Conservation (phyloP, 2,113 vertebrate genomes). For the Oncorhynchus tshawytscha region DNA sequence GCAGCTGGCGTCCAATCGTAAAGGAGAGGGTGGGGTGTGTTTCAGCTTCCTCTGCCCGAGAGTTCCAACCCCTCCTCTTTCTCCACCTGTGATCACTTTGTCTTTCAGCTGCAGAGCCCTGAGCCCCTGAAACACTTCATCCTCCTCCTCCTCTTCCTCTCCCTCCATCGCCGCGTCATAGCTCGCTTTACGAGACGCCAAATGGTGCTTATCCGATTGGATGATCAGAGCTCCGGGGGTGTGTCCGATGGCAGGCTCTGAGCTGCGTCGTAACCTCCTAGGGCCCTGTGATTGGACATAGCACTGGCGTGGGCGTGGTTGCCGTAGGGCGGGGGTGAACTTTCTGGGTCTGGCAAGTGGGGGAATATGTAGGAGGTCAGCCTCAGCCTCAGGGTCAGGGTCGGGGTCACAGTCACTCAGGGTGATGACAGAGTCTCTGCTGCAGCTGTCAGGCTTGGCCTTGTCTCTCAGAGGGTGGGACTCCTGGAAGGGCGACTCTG, state of each 20-base stretch:
- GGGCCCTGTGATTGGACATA: conserved; percentile 40
- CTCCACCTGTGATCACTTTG: conserved; percentile 67
- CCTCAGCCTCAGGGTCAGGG: conserved; percentile 73
- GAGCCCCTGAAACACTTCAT: conserved; percentile 70
- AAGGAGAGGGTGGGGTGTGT: conserved; percentile 64
- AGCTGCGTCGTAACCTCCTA: conserved; percentile 78
- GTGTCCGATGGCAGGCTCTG: conserved; percentile 77
- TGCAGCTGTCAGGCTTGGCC: conserved; percentile 75
- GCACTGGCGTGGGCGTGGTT: conserved; percentile 38
- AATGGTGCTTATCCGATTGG: conserved; percentile 36
- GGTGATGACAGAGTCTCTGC: conserved; percentile 89
- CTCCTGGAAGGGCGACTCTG: conserved; percentile 64
- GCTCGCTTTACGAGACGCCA: conserved; percentile 75
- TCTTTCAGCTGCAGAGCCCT: conserved; percentile 76
- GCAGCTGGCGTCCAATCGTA: conserved; percentile 78
- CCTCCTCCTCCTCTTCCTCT: conserved; percentile 68
- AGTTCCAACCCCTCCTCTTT: conserved; percentile 69
- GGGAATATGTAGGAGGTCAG: conserved; percentile 51
- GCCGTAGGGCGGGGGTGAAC: conserved; percentile 25
- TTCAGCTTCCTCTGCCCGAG: conserved; percentile 69
- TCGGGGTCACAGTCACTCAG: conserved; percentile 84
- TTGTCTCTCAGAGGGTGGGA: conserved; percentile 56
- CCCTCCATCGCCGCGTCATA: conserved; percentile 75
- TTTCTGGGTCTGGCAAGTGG: conserved; percentile 49
- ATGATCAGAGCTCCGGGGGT: conserved; percentile 38